Percentiles rank a stretch among this genome's conserved stretches.
phyloP scores from a whole-genome alignment of 2,888 invertebrate genomes.

The Lacanobia oleracea region DNA sequence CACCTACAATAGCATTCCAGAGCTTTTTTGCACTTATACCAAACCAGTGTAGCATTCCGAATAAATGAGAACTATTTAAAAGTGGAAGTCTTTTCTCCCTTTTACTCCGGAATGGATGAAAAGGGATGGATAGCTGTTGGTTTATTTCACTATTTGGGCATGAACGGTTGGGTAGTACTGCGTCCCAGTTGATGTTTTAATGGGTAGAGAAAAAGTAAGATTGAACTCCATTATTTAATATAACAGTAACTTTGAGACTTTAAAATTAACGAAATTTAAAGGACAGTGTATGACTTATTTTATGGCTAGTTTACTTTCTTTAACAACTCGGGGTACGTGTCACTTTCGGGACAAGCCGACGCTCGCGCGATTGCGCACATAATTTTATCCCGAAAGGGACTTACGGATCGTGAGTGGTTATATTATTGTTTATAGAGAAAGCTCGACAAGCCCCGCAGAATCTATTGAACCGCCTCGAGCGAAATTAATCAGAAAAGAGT shows the following conservation, averaged over 20 bases:
- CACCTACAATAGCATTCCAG: slow-evolving; percentile 64
- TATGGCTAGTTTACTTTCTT: neutral
- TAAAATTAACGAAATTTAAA: neutral
- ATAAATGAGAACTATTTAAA: slow-evolving; percentile 61
- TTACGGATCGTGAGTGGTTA: too few species aligned
- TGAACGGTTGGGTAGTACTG: slow-evolving; percentile 46
- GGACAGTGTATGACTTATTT: neutral
- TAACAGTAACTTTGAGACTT: neutral
- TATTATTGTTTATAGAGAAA: too few species aligned
- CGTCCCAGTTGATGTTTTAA: neutral
- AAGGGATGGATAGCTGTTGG: slow-evolving; percentile 34
- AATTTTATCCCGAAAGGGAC: too few species aligned
- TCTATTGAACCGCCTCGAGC: too few species aligned
- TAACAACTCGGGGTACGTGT: too few species aligned
- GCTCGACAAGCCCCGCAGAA: too few species aligned
- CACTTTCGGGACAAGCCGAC: too few species aligned
- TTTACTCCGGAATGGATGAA: slow-evolving; percentile 36
- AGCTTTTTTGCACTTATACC: slow-evolving; percentile 61
- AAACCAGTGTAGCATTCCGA: slow-evolving; percentile 54
- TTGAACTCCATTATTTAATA: neutral
- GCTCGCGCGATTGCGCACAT: too few species aligned
- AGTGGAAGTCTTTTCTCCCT: slow-evolving; percentile 38
- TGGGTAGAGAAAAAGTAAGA: neutral
- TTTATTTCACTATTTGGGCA: slow-evolving; percentile 55
- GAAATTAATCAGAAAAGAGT: too few species aligned